These are phyloP conservation scores for Xanthia togata DNA, from an alignment of 2,888 invertebrate species.

Conservation along the genomic window DNA sequence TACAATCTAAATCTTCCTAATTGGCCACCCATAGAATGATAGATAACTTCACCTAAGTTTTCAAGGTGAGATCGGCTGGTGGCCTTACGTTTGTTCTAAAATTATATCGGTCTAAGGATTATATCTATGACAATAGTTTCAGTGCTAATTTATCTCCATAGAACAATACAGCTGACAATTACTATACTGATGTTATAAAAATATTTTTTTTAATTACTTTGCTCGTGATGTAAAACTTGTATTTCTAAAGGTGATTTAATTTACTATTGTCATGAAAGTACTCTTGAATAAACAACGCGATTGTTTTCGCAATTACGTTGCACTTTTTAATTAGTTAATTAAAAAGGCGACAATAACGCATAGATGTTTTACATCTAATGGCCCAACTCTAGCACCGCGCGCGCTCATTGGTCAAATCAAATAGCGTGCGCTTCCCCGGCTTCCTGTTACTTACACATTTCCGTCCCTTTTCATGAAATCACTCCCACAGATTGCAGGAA, in stretches of 20 bases:
- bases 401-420: no score
- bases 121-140: not conserved
- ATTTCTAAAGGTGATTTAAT: slow-evolving; percentile 34
- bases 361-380: no score
- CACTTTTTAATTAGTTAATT: slow-evolving; percentile 38
- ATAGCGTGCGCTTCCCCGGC: no score
- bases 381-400: no score
- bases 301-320: slow-evolving; percentile 42
- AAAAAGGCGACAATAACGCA: slow-evolving; percentile 30
- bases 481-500: no score
- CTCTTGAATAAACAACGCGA: slow-evolving; percentile 32
- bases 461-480: no score
- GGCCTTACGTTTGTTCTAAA: not conserved
- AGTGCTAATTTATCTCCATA: not conserved
- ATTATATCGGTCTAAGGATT: not conserved
- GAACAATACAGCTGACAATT: slow-evolving; percentile 33
- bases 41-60: no score
- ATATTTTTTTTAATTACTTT: slow-evolving; percentile 23
- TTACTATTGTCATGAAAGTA: slow-evolving; percentile 38
- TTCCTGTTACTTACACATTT: no score
- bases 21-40: no score
- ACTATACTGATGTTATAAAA: slow-evolving; percentile 2
- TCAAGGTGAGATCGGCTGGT: not conserved
- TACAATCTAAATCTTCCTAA: no score
- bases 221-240: slow-evolving; percentile 17